Base-by-base conservation (phyloP, 2,888 invertebrate genomes). In the Bombylius discolor region DNA sequence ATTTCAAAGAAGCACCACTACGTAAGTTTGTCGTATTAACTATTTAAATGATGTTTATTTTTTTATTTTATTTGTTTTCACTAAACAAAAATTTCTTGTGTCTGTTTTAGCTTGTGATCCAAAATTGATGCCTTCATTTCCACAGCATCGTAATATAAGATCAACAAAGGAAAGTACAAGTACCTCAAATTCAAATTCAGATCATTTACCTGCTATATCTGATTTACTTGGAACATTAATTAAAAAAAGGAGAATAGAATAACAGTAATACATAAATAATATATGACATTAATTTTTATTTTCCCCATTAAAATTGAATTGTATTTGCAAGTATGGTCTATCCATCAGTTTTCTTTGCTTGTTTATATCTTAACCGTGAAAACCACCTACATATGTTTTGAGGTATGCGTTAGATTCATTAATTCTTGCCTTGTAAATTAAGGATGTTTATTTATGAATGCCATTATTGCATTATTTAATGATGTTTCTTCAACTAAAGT, bases 101-200 rank as follows among this genome's bases (percentile, higher is more conserved):
- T 23, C 23, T 23, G 23, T 78, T 78, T 9, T 73, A 94, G 93
- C 97, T 0, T 96, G 96, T 73, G 95, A 96, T 71, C 93, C 96
- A 4, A 92, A 93, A 67, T 76, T 98, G 69, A 98, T 98, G 98
- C 98, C 97, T 2, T 92, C 95, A 62, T 98, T 96, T 71, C 97
- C 97, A 0, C 96, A 97, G 69, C 95, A 96, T 70, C 82, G 96
- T 63, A 92, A 94, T 71, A 82, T 90, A 78, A 87, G 58, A 54
- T 47, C 7, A 62, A 13, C 59, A 3, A 54, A 59, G 34, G 52
- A 55, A 4, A 59, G 55, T 46, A 14, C 57, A 31, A 45, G 8
- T 32, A 23, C 48, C 4, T 11, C 23, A 11, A 42, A 51, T 31
- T 23, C 52, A 4, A 9, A 34, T 9, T 8, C 33, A 11, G 32